Evolutionary conservation across 2,113 vertebrate genomes (phyloP), one percentile per base, ranked within the genome.

Genomic region (Melanerpes formicivorus): DNA sequence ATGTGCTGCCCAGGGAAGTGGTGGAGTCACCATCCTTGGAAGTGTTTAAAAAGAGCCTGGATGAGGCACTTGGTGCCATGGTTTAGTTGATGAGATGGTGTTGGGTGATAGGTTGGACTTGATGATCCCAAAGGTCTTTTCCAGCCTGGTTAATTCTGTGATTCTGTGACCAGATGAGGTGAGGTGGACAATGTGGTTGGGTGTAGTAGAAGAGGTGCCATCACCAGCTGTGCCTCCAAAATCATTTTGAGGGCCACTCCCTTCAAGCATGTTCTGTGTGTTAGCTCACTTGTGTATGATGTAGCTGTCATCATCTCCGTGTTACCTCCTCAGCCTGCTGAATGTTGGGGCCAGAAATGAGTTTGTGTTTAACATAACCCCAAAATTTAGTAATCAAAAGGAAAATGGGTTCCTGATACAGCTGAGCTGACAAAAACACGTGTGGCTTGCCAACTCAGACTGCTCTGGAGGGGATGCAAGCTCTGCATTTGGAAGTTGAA

Each of bases 351-450:
- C 58, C 50, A 42, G 55, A 32, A 50, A 54, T 0, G 1, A 63
- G 17, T 34, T 2, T 70, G 23, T 75, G 82, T 92, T 88, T 81
- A 78, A 92, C 93, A 84, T 56, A 48, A 58, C 92, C 59, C 25
- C 48, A 25, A 84, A 88, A 78, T 62, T 22, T 5, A 92, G 15
- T 62, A 87, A 88, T 92, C 58, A 65, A 56, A 90, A 75, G 59
- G 74, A 15, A 84, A 62, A 75, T 62, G 29, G 48, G 34, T 78
- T 81, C 73, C 44, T 93, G 54, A 34, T 90, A 30, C 0, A 81
- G 27, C 58, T 37, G 65, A 75, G 70, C 58, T 90, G 87, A 75
- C 29, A 44, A 60, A 60, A 83, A 62, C 59, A 22, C 2, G 0
- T 32, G n/a, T 58, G 44, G 18, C 84, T 72, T 88, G 80, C 89